Percentiles rank a stretch among this genome's conserved stretches.
Conservation (phyloP, 1,140 invertebrate genomes). For the Calephelis virginiensis region DNA sequence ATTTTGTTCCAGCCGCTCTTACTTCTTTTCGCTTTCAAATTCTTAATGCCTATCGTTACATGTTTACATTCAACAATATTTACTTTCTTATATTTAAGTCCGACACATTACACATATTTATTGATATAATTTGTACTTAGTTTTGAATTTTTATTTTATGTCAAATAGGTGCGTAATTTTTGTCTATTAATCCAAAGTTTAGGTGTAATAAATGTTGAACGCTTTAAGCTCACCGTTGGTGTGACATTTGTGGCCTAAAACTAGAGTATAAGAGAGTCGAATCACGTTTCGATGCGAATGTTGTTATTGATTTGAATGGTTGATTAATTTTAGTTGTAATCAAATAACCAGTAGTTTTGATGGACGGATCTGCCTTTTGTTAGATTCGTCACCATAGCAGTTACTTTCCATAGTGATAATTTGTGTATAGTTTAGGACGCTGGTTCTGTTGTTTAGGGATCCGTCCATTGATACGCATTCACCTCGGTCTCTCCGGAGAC, state of each 20-base stretch:
- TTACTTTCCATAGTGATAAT: conserved; percentile 50
- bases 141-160: too few species aligned
- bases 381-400: conserved; percentile 43
- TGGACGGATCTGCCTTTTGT: conserved; percentile 43
- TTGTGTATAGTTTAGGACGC: conserved; percentile 40
- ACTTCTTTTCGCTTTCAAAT: too few species aligned
- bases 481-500: conserved; percentile 25
- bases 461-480: conserved; percentile 42
- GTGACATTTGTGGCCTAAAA: conserved; percentile 28
- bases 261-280: not conserved
- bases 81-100: too few species aligned
- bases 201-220: too few species aligned
- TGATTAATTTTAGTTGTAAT: conserved; percentile 63
- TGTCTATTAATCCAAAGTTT: too few species aligned
- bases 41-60: too few species aligned
- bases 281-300: conserved; percentile 34
- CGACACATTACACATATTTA: too few species aligned
- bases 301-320: conserved; percentile 61
- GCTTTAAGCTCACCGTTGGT: conserved; percentile 30
- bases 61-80: too few species aligned
- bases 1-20: too few species aligned
- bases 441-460: conserved; percentile 36
- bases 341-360: conserved; percentile 41
- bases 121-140: too few species aligned
- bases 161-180: too few species aligned